Conservation (phyloP, 2,888 invertebrate species). For the Drosophila pseudotakahashii region DNA sequence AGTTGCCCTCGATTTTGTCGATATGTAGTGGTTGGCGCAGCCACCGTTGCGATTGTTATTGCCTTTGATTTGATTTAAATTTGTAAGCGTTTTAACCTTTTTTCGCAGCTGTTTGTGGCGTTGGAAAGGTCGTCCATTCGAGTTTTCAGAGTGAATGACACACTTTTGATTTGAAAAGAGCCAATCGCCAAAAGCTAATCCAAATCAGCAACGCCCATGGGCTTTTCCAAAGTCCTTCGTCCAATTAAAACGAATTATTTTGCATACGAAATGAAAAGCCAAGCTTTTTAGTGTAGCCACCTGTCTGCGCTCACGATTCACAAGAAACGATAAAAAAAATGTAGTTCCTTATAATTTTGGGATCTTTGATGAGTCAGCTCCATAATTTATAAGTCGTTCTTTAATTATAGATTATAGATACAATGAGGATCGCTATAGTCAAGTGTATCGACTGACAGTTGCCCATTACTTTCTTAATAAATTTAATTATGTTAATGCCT, state of each 20-base stretch:
- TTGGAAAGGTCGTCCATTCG: conserved; percentile 47
- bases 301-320: conserved; percentile 6
- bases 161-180: conserved; percentile 38
- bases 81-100: conserved; percentile 47
- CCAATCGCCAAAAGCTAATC: conserved; percentile 10
- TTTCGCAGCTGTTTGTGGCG: conserved; percentile 32
- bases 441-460: too few relatives aligned
- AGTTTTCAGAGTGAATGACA: conserved; percentile 48
- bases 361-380: too few relatives aligned
- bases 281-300: neutral
- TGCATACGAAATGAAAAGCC: conserved; percentile 44
- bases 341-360: neutral
- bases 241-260: conserved; percentile 49
- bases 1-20: conserved; percentile 65
- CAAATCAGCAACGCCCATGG: conserved; percentile 32
- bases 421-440: too few relatives aligned
- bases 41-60: conserved; percentile 41
- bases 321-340: neutral
- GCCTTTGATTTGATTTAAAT: conserved; percentile 45
- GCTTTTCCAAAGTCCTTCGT: conserved; percentile 46
- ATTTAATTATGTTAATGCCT: too few relatives aligned
- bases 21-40: conserved; percentile 26
- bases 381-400: neutral
- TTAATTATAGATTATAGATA: too few relatives aligned
- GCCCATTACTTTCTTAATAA: too few relatives aligned